Conservation (phyloP, 2,113 vertebrate genomes). For the Rhinogobius similis region DNA sequence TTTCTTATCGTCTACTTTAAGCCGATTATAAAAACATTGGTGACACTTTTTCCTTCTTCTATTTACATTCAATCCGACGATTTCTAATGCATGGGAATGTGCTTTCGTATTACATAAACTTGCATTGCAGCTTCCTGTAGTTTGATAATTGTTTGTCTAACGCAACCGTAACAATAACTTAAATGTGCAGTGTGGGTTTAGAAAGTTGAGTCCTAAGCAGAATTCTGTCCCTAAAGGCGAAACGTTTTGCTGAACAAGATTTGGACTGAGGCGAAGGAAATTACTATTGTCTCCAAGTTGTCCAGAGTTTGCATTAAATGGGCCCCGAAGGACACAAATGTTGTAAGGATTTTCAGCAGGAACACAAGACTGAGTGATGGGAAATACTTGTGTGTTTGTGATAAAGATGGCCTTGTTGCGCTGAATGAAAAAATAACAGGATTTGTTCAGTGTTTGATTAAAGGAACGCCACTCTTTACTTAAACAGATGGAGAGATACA, state of each 20-base stretch:
- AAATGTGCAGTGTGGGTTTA: neutral
- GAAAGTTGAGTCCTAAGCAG: neutral
- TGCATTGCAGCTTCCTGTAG: neutral
- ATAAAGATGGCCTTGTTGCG: neutral
- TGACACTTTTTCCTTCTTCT: neutral
- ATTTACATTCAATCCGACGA: neutral
- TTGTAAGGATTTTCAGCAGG: neutral
- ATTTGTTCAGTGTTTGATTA: no score
- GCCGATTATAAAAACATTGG: neutral
- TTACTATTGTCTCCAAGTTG: neutral
- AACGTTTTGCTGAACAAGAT: conserved; percentile 1
- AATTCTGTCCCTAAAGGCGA: neutral
- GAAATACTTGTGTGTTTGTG: neutral
- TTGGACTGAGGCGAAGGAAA: neutral
- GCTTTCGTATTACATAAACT: neutral
- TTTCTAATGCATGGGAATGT: neutral
- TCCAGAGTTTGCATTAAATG: conserved; percentile 1
- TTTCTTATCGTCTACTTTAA: conserved; percentile 2
- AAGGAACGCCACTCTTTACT: no score
- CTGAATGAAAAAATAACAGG: neutral
- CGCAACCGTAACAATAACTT: neutral
- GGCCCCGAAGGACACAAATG: neutral
- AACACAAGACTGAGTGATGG: neutral
- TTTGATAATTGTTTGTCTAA: neutral
- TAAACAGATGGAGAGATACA: no score